Conservation (phyloP, 2,113 vertebrate species). For the Pelmatolapia mariae region DNA sequence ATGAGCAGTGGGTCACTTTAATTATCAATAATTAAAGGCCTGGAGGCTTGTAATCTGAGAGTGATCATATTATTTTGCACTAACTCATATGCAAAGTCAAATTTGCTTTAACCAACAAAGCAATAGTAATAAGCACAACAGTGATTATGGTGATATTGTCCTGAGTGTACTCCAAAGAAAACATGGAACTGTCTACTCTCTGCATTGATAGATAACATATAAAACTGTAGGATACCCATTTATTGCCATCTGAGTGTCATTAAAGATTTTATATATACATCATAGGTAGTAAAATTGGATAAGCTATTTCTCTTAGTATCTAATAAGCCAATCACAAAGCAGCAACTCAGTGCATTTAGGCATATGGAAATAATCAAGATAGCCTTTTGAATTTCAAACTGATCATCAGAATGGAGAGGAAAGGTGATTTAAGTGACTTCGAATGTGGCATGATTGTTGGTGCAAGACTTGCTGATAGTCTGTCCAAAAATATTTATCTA, state of each 20-base stretch:
- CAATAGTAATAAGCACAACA: neutral
- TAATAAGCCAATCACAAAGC: neutral
- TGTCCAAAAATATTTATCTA: neutral
- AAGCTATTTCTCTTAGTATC: neutral
- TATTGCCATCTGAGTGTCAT: neutral
- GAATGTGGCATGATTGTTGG: neutral
- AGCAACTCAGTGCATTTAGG: neutral
- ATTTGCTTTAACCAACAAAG: neutral
- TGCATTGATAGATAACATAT: neutral
- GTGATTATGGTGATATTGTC: neutral
- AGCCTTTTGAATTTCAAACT: neutral
- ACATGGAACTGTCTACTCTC: neutral
- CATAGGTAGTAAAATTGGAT: neutral
- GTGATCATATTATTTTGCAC: neutral
- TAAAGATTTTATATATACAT: neutral
- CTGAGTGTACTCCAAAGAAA: neutral
- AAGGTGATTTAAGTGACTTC: neutral
- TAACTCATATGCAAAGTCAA: neutral
- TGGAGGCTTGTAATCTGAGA: neutral
- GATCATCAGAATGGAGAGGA: neutral
- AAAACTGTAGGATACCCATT: neutral
- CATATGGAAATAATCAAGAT: neutral
- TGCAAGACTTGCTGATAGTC: neutral
- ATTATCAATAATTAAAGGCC: neutral
- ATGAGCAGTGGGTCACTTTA: neutral